Conservation (phyloP, 1,140 invertebrate genomes). For the Anthonomus grandis region DNA sequence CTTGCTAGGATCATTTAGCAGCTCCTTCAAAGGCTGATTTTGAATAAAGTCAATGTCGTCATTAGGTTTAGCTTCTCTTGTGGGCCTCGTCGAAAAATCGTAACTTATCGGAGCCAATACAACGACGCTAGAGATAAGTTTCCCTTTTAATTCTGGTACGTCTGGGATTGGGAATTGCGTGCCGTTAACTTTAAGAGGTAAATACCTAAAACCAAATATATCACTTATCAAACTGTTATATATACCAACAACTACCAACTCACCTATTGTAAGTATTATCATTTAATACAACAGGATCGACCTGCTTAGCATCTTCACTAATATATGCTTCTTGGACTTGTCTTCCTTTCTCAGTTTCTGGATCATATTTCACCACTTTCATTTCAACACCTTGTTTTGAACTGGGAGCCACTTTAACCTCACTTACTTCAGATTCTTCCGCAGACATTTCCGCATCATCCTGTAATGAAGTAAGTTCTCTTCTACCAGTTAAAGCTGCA, state of each 20-base stretch:
- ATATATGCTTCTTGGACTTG: constrained; percentile 69
- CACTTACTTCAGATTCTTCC: constrained; percentile 53
- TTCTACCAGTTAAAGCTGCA: constrained; percentile 18
- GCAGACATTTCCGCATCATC: constrained; percentile 42
- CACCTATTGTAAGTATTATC: constrained; percentile 66
- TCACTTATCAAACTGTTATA: too few relatives aligned
- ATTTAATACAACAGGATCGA: constrained; percentile 70
- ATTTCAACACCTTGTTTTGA: constrained; percentile 63
- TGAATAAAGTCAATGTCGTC: constrained; percentile 61
- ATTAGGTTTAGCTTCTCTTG: constrained; percentile 51
- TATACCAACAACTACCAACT: too few relatives aligned
- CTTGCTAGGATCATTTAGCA: constrained; percentile 68
- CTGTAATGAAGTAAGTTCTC: constrained; percentile 8
- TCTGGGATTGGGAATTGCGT: constrained; percentile 80
- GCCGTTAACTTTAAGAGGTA: constrained; percentile 78
- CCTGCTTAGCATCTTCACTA: constrained; percentile 65
- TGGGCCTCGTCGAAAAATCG: constrained; percentile 44
- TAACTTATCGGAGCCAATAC: constrained; percentile 76
- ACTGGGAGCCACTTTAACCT: constrained; percentile 53
- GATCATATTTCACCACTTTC: constrained; percentile 79
- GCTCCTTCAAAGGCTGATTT: constrained; percentile 69
- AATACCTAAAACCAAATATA: constrained; percentile 57
- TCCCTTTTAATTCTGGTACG: constrained; percentile 65
- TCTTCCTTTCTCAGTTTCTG: constrained; percentile 67
- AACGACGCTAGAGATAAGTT: constrained; percentile 75